phyloP scores from a whole-genome alignment of 23 tunicate genomes.

The Phallusia fumigata region DNA sequence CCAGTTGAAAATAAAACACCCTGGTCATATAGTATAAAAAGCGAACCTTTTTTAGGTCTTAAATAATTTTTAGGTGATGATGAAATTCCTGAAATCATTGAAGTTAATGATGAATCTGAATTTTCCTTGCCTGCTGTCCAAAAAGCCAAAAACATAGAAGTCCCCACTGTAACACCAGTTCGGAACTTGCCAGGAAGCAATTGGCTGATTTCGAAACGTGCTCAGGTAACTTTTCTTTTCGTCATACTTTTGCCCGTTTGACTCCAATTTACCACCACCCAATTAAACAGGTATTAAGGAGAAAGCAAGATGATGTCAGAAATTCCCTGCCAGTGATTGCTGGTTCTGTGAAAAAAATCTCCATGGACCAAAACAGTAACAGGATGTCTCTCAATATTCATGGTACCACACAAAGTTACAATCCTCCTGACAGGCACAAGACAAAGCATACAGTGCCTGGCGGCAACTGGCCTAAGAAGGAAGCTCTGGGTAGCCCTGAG shows the following conservation, averaged over 20 bases:
- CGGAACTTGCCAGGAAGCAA: conserved; percentile 74
- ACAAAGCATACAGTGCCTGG: conserved; percentile 37
- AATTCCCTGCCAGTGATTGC: conserved; percentile 4
- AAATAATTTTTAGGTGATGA: conserved; percentile 40
- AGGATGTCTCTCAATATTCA: not conserved
- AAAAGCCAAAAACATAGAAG: conserved; percentile 6
- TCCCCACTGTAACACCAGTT: conserved; percentile 14
- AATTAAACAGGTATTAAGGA: not conserved
- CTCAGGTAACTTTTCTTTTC: conserved; percentile 32
- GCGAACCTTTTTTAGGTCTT: too few species aligned
- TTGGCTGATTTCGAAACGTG: conserved; percentile 76
- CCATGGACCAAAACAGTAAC: not conserved
- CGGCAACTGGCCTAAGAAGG: conserved; percentile 36
- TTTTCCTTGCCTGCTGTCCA: not conserved
- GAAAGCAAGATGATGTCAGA: conserved; percentile 3
- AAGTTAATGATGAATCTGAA: conserved; percentile 36
- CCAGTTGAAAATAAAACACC: too few species aligned
- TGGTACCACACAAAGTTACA: not conserved
- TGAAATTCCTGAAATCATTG: conserved; percentile 89
- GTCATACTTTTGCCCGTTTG: too few species aligned
- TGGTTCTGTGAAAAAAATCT: not conserved
- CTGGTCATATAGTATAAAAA: too few species aligned
- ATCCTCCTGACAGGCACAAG: not conserved
- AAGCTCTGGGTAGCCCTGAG: not conserved
- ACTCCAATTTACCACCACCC: too few species aligned